A percentile compares a stretch with the other conserved stretches of the same genome.
phyloP scores from a whole-genome alignment of 2,113 vertebrate species.

The Petaurus breviceps region DNA sequence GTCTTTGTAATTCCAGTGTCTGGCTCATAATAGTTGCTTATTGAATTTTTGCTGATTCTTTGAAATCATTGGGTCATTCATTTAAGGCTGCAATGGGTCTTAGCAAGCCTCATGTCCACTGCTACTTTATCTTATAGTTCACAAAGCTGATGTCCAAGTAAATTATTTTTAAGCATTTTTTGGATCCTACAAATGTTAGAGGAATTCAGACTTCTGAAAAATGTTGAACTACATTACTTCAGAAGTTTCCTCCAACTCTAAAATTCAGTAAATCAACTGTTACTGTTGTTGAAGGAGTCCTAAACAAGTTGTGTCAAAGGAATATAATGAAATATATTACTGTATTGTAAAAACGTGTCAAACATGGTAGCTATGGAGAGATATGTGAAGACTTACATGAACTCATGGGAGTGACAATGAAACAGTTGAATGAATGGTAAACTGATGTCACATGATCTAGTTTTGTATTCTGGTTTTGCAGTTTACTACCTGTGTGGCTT shows the following conservation, averaged over 20 bases:
- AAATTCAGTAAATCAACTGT: background rate
- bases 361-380: too few relatives aligned
- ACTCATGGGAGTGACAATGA: too few relatives aligned
- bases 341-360: too few relatives aligned
- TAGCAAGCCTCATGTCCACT: background rate
- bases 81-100: background rate
- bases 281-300: background rate
- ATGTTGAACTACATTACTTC: background rate
- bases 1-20: background rate
- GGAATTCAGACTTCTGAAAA: background rate
- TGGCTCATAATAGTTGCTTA: background rate
- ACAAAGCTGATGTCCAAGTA: background rate
- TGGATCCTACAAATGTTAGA: background rate
- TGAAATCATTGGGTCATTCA: background rate
- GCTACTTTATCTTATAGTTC: background rate
- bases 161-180: background rate
- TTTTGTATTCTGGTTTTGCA: too few relatives aligned
- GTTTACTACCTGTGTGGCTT: too few relatives aligned
- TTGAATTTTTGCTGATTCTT: background rate
- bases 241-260: background rate
- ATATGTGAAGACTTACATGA: too few relatives aligned
- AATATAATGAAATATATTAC: too few relatives aligned
- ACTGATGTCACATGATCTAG: too few relatives aligned
- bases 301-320: background rate
- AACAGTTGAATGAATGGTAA: too few relatives aligned